Evolutionary conservation across 2,888 invertebrate genomes (phyloP).

Genomic region (Cephus rjabovi): DNA sequence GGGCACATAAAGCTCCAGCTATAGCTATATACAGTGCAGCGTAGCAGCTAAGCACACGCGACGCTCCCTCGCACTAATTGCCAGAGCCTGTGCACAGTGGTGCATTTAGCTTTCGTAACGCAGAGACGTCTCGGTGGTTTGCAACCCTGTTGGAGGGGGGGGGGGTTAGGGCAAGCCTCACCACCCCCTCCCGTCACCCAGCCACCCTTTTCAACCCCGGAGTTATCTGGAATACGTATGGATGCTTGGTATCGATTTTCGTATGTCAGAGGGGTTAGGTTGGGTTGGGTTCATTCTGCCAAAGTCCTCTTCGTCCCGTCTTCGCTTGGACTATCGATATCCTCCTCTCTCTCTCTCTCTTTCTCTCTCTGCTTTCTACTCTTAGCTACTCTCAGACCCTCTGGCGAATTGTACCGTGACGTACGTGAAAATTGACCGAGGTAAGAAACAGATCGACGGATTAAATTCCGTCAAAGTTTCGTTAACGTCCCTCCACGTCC

Average conservation of each 20-base stretch:
- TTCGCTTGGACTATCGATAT: constrained; percentile 11
- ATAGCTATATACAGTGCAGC: too few species aligned
- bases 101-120: too few species aligned
- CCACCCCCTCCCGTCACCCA: constrained; percentile 14
- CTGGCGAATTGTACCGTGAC: neutral
- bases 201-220: constrained; percentile 4
- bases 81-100: too few species aligned
- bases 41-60: too few species aligned
- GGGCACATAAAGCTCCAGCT: too few species aligned
- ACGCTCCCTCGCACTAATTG: too few species aligned
- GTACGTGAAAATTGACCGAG: constrained; percentile 13
- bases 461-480: neutral
- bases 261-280: too few species aligned
- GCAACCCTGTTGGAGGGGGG: neutral
- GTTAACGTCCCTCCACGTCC: neutral
- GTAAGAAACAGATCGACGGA: too few species aligned
- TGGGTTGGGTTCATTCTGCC: too few species aligned
- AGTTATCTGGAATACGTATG: constrained; percentile 13
- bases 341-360: neutral
- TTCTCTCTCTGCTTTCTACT: neutral
- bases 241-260: too few species aligned
- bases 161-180: neutral
- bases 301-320: constrained; percentile 11
- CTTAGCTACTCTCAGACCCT: neutral
- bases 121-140: too few species aligned